Percentiles rank a stretch among this genome's conserved stretches.
These are phyloP conservation scores for Halesus radiatus DNA, from an alignment of 1,140 invertebrate species.

Conservation along the genomic window DNA sequence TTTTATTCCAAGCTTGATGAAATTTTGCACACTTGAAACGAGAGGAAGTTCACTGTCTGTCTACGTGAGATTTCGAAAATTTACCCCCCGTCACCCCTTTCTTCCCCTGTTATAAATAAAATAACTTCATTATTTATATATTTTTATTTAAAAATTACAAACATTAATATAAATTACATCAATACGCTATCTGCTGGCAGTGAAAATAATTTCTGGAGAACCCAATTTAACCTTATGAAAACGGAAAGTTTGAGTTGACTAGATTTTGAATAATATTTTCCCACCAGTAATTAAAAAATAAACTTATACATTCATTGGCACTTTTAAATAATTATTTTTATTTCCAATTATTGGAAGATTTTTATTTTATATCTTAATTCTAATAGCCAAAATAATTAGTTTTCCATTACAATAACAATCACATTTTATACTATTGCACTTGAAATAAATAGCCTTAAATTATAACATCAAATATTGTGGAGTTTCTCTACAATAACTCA, in stretches of 20 bases:
- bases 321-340: constrained; percentile 14
- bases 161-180: neutral
- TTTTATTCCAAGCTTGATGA: too few relatives aligned
- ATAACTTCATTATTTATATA: too few relatives aligned
- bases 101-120: too few relatives aligned
- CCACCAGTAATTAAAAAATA: constrained; percentile 9
- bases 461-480: too few relatives aligned
- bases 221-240: constrained; percentile 24
- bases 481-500: too few relatives aligned
- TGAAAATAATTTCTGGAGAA: constrained; percentile 18
- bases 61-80: too few relatives aligned
- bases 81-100: too few relatives aligned
- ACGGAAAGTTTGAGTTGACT: constrained; percentile 39
- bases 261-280: constrained; percentile 30
- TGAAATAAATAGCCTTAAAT: neutral
- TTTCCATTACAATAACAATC: constrained; percentile 3
- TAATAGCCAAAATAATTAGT: constrained; percentile 25
- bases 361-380: constrained; percentile 14
- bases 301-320: constrained; percentile 24
- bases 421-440: constrained; percentile 25
- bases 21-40: too few relatives aligned
- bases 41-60: too few relatives aligned
- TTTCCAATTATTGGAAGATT: neutral
- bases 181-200: neutral
- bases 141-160: neutral